These are phyloP conservation scores for Rotaria socialis DNA, from an alignment of 2,888 invertebrate species.

Conservation along the genomic window DNA sequence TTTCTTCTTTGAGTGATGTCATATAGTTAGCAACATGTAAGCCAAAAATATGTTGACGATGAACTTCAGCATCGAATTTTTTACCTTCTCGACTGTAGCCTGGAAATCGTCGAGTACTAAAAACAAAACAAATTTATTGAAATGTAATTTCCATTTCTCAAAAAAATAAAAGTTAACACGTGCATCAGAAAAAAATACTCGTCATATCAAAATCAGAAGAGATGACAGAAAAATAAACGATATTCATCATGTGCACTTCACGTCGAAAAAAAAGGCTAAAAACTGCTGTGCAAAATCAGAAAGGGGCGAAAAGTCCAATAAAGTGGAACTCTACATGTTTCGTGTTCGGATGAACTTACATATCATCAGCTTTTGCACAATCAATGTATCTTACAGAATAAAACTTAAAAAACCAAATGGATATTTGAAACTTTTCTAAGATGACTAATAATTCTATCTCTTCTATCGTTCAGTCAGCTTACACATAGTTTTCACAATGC, in stretches of 20 bases:
- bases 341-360: not conserved
- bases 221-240: not conserved
- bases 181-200: conserved; percentile 24
- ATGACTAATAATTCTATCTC: too few species aligned
- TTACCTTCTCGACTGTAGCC: conserved; percentile 90
- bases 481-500: too few species aligned
- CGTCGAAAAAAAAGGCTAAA: too few species aligned
- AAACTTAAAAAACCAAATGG: too few species aligned
- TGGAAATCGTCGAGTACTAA: conserved; percentile 87
- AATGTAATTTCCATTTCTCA: too few species aligned
- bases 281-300: not conserved
- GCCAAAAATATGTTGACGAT: conserved; percentile 92
- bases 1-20: conserved; percentile 78
- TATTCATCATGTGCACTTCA: conserved; percentile 19
- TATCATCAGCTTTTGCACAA: not conserved
- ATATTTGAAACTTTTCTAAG: too few species aligned
- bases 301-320: conserved; percentile 10
- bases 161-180: too few species aligned
- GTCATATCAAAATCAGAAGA: conserved; percentile 12
- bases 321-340: conserved; percentile 8
- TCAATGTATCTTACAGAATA: too few species aligned
- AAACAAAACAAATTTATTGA: conserved; percentile 44
- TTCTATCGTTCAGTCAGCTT: too few species aligned
- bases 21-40: conserved; percentile 96
- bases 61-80: conserved; percentile 85